phyloP scores from a whole-genome alignment of 2,797 vertebrate species.

The Distichodus sexfasciatus region DNA sequence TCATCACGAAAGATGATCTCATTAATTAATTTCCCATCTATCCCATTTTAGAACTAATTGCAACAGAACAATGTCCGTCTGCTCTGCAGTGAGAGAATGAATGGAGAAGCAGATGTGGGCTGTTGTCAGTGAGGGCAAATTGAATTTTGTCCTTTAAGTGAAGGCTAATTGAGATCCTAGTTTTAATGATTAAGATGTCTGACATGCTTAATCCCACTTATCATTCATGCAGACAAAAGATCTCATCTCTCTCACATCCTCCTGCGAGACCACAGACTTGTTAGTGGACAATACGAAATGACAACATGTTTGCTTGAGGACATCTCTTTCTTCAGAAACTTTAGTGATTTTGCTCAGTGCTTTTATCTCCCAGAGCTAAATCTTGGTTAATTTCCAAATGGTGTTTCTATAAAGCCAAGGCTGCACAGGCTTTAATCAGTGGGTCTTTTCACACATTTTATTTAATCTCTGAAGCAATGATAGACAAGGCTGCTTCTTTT shows the following conservation, averaged over 20 bases:
- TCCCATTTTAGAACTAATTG: conserved; percentile 65
- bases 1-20: conserved; percentile 45
- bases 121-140: conserved; percentile 51
- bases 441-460: background rate
- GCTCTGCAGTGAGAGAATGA: conserved; percentile 12
- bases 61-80: conserved; percentile 46
- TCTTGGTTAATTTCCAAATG: background rate
- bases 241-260: conserved; percentile 22
- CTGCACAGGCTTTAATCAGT: background rate
- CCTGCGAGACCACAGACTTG: conserved; percentile 14
- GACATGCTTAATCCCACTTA: conserved; percentile 31
- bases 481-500: background rate
- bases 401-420: background rate
- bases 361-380: background rate
- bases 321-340: background rate
- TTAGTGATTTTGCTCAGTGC: background rate
- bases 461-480: background rate
- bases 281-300: conserved; percentile 10
- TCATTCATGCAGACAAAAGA: conserved; percentile 36
- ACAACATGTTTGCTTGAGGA: background rate
- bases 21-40: conserved; percentile 64
- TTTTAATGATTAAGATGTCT: conserved; percentile 56
- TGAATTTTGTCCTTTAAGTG: conserved; percentile 56
- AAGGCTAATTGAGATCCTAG: conserved; percentile 65
- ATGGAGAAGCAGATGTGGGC: conserved; percentile 33